Conservation (phyloP, 2,113 vertebrate species). For the Catharus minimus region DNA sequence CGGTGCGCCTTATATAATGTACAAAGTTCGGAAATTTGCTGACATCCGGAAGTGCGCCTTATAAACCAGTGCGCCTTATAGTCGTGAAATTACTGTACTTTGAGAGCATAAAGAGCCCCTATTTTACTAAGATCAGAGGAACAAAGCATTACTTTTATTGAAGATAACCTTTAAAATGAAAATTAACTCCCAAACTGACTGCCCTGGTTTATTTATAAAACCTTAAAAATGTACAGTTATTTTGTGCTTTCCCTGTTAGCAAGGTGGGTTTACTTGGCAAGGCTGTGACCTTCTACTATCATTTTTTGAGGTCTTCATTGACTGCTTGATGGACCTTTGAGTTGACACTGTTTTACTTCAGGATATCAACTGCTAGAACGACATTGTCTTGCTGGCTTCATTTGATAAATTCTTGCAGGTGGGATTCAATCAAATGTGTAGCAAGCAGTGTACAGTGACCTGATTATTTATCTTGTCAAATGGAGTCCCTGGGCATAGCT, state of each 20-base stretch:
- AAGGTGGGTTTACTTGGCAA: not conserved
- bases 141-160: not conserved
- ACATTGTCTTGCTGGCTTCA: not conserved
- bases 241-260: not conserved
- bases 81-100: not conserved
- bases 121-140: not conserved
- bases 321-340: not conserved
- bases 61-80: too few species aligned
- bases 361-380: not conserved
- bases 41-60: too few species aligned
- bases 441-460: not conserved
- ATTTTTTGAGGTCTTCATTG: not conserved
- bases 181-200: not conserved
- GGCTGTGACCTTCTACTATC: not conserved
- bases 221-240: not conserved
- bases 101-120: not conserved
- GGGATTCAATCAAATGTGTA: not conserved
- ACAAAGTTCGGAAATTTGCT: too few species aligned
- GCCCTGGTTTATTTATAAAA: not conserved
- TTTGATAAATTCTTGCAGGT: conserved; percentile 27
- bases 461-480: conserved; percentile 41
- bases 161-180: not conserved
- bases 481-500: not conserved
- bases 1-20: too few species aligned
- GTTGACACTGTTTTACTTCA: not conserved